These are phyloP conservation scores for Azorinus chamasolen DNA, from an alignment of 2,888 invertebrate species.

Conservation along the genomic window DNA sequence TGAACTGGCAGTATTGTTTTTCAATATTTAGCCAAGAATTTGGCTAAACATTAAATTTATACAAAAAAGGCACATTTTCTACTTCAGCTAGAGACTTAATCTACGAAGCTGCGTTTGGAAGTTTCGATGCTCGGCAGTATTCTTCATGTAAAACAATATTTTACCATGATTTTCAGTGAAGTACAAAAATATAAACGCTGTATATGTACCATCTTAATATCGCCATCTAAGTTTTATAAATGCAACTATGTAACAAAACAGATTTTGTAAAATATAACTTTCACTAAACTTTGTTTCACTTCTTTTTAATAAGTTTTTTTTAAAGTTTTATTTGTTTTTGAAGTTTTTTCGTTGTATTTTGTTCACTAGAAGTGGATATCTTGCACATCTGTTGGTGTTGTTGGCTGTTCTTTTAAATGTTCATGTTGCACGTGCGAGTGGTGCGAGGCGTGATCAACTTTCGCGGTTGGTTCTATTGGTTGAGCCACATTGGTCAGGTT, in stretches of 20 bases:
- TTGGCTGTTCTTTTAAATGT: conserved; percentile 87
- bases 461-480: conserved; percentile 58
- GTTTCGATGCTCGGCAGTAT: too few relatives aligned
- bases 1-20: too few relatives aligned
- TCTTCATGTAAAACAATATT: too few relatives aligned
- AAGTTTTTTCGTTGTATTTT: neutral
- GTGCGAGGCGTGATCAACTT: conserved; percentile 65
- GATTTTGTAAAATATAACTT: neutral
- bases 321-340: too few relatives aligned
- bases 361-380: conserved; percentile 91
- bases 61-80: too few relatives aligned
- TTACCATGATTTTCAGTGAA: too few relatives aligned
- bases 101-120: too few relatives aligned
- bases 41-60: too few relatives aligned
- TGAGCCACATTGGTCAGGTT: conserved; percentile 75
- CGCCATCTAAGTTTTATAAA: conserved; percentile 10
- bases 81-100: too few relatives aligned
- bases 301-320: conserved; percentile 1
- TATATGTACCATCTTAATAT: too few relatives aligned
- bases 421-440: conserved; percentile 48
- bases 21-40: too few relatives aligned
- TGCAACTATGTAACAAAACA: conserved; percentile 8
- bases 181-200: conserved; percentile 16
- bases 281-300: neutral
- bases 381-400: conserved; percentile 94